Evolutionary conservation across 2,797 vertebrate species (phyloP), one percentile per base, ranked within the genome.

Genomic region (Lagorchestes hirsutus): DNA sequence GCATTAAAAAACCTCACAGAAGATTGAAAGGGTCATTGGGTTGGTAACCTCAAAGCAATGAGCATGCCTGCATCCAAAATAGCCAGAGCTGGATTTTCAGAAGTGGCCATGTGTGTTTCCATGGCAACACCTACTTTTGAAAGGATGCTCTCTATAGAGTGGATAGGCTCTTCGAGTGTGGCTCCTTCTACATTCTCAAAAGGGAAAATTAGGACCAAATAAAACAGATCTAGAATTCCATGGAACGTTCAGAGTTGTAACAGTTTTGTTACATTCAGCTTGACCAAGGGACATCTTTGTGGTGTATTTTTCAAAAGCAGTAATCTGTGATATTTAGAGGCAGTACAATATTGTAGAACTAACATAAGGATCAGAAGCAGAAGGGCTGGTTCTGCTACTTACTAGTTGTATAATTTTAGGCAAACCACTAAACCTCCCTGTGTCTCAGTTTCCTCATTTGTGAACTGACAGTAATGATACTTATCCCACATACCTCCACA

Each of bases 161-260:
- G 29, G 82, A 82, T 62, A 92, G 29, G 55, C 57, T 31, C 57
- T 91, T 93, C 0, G 10, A 93, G 34, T 92, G 11, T 16, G 40
- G 22, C n/a, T 82, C n/a, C 57, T 28, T 96, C 24, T 5, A 50
- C 14, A 87, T 54, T 90, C 28, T 93, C 90, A 93, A 97, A 95
- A 91, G 5, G 55, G 11, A 34, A 54, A 90, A 91, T 90, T 95
- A 82, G 34, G 5, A 14, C 27, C 46, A 94, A 92, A 95, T 50
- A 12, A 46, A 93, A 82, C 93, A 90, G 50, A 13, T 55, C 54
- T 90, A 59, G n/a, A 93, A 95, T 50, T 90, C 13, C 1, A 4
- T 29, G 55, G 34, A 82, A 90, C 95, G 90, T 96, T 94, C 59
- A 91, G 90, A 62, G 92, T 90, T 57, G 46, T 54, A 16, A 11